Percentiles rank a stretch among this genome's conserved stretches.
Conservation (phyloP, 2,797 vertebrate genomes). For the Limnodromus scolopaceus region DNA sequence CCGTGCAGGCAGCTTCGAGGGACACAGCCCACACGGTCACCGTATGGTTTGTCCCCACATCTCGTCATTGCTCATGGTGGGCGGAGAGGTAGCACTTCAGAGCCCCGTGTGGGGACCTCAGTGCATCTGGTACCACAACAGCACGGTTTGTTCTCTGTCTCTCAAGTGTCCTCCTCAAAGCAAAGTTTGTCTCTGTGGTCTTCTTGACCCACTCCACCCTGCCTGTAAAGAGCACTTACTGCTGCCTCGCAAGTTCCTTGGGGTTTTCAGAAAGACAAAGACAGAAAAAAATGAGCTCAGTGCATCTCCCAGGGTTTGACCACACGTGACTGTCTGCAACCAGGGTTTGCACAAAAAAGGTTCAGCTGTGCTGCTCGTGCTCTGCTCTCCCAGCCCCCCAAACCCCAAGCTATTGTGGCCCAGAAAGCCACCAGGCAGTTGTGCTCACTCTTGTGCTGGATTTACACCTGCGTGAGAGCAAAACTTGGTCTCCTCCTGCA, state of each 20-base stretch:
- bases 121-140: neutral
- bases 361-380: neutral
- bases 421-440: neutral
- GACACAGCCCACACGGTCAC: neutral
- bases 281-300: neutral
- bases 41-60: fast-evolving
- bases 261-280: neutral
- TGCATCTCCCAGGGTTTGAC: neutral
- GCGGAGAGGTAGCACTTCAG: neutral
- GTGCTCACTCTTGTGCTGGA: neutral
- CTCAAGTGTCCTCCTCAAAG: neutral
- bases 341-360: neutral
- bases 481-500: neutral
- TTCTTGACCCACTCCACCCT: neutral
- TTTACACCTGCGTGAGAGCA: neutral
- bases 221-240: fast-evolving
- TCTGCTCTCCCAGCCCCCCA: neutral
- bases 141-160: neutral
- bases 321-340: fast-evolving
- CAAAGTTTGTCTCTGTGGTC: neutral
- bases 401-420: neutral
- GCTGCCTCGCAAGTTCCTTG: neutral
- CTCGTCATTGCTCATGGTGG: fast-evolving
- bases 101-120: neutral
- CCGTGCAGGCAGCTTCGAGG: neutral